Evolutionary conservation across 1,140 invertebrate genomes (phyloP).

Genomic region (Drosophila serrata): DNA sequence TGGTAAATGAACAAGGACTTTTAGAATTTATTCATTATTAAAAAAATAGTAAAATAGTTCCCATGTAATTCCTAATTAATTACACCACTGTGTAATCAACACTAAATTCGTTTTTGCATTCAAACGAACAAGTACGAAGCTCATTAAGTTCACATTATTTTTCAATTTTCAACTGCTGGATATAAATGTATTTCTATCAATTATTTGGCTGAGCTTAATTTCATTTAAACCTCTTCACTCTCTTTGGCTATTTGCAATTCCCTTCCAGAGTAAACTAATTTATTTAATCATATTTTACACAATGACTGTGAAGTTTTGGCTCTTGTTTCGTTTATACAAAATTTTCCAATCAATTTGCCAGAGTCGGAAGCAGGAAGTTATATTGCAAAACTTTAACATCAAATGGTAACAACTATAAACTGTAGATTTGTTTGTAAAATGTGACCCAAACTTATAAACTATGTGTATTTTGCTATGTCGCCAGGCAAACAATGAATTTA

Average conservation of each 20-base stretch:
- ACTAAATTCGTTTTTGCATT: too few species aligned
- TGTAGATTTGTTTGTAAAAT: slow-evolving; percentile 23
- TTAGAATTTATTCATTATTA: background rate
- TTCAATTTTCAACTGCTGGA: slow-evolving; percentile 1
- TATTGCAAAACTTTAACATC: slow-evolving; percentile 53
- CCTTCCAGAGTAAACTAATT: slow-evolving; percentile 8
- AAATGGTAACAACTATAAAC: slow-evolving; percentile 29
- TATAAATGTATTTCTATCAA: slow-evolving; percentile 1
- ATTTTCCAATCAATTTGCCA: slow-evolving; percentile 67
- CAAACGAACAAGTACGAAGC: background rate
- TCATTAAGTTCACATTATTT: slow-evolving; percentile 16
- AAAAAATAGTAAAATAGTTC: background rate
- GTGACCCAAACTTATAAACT: slow-evolving; percentile 3
- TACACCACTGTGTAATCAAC: background rate
- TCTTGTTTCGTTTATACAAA: slow-evolving; percentile 10
- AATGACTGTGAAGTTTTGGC: slow-evolving; percentile 12
- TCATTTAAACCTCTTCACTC: background rate
- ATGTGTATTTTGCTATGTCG: too few species aligned
- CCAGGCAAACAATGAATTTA: slow-evolving; percentile 55
- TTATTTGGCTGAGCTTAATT: background rate
- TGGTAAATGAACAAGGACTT: background rate
- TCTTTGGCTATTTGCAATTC: background rate
- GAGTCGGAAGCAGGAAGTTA: slow-evolving; percentile 32
- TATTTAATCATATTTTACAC: slow-evolving; percentile 15
- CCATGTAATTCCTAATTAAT: background rate